Conservation (phyloP, 2,113 vertebrate species). For the Misgurnus mizolepis region DNA sequence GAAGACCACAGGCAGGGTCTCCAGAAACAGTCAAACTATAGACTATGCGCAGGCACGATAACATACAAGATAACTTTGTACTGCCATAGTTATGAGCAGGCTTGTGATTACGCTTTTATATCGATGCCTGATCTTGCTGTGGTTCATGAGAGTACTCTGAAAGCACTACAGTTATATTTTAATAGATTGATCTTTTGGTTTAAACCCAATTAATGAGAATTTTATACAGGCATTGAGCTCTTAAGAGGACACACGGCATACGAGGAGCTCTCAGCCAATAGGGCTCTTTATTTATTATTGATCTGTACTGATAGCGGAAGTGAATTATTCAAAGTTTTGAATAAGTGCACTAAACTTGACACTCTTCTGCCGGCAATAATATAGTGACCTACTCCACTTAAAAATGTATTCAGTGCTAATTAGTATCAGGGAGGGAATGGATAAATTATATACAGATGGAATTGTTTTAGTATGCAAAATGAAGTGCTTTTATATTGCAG, state of each 20-base stretch:
- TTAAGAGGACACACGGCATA: constrained; percentile 8
- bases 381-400: constrained; percentile 40
- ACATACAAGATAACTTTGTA: constrained; percentile 43
- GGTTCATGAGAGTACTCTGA: not conserved
- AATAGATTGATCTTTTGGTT: not conserved
- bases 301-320: not conserved
- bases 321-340: not conserved
- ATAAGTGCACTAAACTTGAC: not conserved
- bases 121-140: not conserved
- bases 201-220: not conserved
- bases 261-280: constrained; percentile 7
- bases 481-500: not conserved
- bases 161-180: not conserved
- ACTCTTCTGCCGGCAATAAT: not conserved
- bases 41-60: not conserved
- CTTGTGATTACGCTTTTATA: constrained; percentile 31
- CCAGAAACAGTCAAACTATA: not conserved
- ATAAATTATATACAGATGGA: constrained; percentile 45
- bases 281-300: constrained; percentile 14
- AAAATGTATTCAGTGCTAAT: constrained; percentile 36
- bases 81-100: constrained; percentile 6
- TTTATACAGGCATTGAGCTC: too few species aligned
- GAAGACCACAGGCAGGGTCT: not conserved
- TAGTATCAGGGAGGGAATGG: constrained; percentile 24
- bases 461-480: constrained; percentile 9